Conservation (phyloP, 2,797 vertebrate genomes). For the Poecilia picta region DNA sequence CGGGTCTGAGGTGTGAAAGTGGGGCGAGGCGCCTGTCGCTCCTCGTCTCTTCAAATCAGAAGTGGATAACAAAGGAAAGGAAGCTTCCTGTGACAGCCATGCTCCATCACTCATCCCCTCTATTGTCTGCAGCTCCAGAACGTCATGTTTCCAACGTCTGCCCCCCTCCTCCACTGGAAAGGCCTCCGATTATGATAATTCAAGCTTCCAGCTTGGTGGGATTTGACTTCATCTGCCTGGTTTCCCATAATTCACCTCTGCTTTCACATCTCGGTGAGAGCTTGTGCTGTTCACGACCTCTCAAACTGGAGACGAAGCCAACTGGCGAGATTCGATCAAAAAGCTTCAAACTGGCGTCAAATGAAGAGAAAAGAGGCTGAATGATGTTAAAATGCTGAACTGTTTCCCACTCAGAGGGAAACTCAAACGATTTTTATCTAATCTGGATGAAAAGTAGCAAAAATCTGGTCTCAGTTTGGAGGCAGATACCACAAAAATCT, state of each 20-base stretch:
- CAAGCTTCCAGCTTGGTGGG: conserved; percentile 49
- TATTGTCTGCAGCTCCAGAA: conserved; percentile 63
- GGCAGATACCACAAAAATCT: not conserved
- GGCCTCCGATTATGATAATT: conserved; percentile 75
- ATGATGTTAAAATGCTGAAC: not conserved
- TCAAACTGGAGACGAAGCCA: not conserved
- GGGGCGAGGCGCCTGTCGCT: conserved; percentile 10
- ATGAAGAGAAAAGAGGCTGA: not conserved
- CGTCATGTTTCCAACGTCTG: conserved; percentile 67
- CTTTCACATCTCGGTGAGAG: not conserved
- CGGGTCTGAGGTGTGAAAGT: not conserved
- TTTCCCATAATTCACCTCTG: conserved; percentile 51
- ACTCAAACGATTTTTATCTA: not conserved
- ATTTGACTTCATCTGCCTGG: conserved; percentile 48
- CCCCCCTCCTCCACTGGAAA: conserved; percentile 36
- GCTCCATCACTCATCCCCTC: conserved; percentile 46
- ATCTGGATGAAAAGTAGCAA: not conserved
- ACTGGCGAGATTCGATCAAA: not conserved
- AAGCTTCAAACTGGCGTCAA: not conserved
- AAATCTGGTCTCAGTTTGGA: not conserved
- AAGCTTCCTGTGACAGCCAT: conserved; percentile 26
- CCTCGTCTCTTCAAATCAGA: conserved; percentile 27
- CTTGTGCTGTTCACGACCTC: not conserved
- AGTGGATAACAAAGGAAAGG: conserved; percentile 42
- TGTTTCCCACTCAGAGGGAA: not conserved